A percentile compares a stretch with the other conserved stretches of the same genome.
These are phyloP conservation scores for Dasyurus viverrinus DNA, from an alignment of 2,113 vertebrate genomes.

Conservation along the genomic window DNA sequence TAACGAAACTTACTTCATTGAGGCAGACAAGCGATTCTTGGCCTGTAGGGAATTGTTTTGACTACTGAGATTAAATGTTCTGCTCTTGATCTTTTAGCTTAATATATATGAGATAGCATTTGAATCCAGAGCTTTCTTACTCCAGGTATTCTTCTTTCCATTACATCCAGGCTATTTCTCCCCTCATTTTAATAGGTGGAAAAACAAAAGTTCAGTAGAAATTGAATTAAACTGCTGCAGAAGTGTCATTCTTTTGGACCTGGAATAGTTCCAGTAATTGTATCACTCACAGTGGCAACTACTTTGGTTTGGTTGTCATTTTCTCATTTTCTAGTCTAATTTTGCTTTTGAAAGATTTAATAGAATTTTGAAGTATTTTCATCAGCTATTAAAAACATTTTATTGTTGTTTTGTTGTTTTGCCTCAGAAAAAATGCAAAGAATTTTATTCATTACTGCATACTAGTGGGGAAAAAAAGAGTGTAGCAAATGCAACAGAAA, in stretches of 20 bases:
- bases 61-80: not conserved
- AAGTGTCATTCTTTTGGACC: not conserved
- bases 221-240: not conserved
- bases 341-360: not conserved
- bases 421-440: slow-evolving; percentile 51
- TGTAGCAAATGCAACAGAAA: not conserved
- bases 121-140: not conserved
- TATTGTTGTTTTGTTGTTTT: slow-evolving; percentile 30
- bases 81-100: not conserved
- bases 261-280: fast-evolving
- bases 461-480: slow-evolving; percentile 19
- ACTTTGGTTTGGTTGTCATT: not conserved
- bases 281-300: not conserved
- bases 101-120: not conserved
- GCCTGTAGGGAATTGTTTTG: not conserved
- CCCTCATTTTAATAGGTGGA: not conserved
- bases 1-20: not conserved
- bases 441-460: slow-evolving; percentile 62
- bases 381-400: not conserved
- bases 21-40: fast-evolving
- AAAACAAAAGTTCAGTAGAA: not conserved
- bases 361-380: not conserved
- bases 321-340: not conserved
- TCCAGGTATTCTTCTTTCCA: not conserved
- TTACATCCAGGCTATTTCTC: fast-evolving